Conservation (phyloP, 2,113 vertebrate genomes). For the Anthoscopus minutus region DNA sequence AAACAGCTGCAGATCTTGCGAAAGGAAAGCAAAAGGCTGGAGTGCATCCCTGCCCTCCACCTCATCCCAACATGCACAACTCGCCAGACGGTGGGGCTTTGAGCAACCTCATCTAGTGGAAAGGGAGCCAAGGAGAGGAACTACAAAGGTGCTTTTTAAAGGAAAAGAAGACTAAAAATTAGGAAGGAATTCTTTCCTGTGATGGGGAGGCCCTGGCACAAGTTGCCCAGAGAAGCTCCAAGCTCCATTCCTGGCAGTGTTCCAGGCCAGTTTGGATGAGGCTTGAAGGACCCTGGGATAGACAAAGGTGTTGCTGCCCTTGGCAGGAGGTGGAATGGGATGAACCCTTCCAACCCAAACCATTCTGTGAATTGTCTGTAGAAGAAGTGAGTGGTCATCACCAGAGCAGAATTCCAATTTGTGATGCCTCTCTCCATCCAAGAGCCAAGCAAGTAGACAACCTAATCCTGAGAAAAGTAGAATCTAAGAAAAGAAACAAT, state of each 20-base stretch:
- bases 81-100: background rate
- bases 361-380: background rate
- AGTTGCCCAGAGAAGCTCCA: background rate
- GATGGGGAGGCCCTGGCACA: background rate
- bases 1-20: background rate
- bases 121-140: background rate
- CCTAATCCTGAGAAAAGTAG: background rate
- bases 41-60: background rate
- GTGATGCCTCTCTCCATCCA: background rate
- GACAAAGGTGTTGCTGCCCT: background rate
- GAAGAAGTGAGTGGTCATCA: background rate
- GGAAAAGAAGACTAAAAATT: background rate
- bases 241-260: background rate
- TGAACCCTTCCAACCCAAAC: background rate
- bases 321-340: background rate
- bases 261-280: rapidly evolving
- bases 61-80: background rate
- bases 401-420: background rate
- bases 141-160: background rate
- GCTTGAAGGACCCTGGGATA: background rate
- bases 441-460: background rate
- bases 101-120: background rate
- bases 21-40: background rate
- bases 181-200: background rate
- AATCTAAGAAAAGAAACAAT: background rate